Evolutionary conservation across 2,888 invertebrate genomes (phyloP).

Genomic region (Lamellibrachia columna): DNA sequence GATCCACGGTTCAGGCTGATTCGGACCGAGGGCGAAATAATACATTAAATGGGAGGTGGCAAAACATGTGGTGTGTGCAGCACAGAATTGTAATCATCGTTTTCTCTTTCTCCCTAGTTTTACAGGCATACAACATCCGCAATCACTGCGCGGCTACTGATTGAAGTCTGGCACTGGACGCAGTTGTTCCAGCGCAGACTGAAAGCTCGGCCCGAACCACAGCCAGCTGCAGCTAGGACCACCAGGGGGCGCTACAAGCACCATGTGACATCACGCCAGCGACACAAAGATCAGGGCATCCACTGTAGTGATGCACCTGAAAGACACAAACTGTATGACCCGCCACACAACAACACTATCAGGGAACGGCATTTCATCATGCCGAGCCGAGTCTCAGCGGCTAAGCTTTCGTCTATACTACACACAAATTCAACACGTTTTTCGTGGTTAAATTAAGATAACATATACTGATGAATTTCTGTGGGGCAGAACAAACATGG

Average conservation of each 20-base stretch:
- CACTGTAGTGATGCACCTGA: not conserved
- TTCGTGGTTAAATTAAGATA: not conserved
- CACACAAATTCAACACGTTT: not conserved
- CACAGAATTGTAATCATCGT: not conserved
- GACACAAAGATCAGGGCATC: not conserved
- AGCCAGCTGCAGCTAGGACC: slow-evolving; percentile 10
- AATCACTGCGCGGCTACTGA: not conserved
- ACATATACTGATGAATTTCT: not conserved
- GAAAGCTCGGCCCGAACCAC: not conserved
- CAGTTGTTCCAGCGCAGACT: not conserved
- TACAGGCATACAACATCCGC: not conserved
- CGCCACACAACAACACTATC: not conserved
- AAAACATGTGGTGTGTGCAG: not conserved
- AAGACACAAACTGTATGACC: not conserved
- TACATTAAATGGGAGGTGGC: not conserved
- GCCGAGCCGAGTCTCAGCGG: not conserved
- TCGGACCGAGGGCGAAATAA: not conserved
- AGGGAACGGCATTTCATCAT: not conserved
- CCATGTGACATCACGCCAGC: not conserved
- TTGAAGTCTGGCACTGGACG: not conserved
- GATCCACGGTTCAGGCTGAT: not conserved
- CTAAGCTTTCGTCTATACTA: not conserved
- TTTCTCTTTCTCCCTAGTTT: not conserved
- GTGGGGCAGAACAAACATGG: not conserved
- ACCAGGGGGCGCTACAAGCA: not conserved